Evolutionary conservation across 2,888 invertebrate genomes (phyloP), one percentile per base, ranked within the genome.

Genomic region (Argyresthia albistria): DNA sequence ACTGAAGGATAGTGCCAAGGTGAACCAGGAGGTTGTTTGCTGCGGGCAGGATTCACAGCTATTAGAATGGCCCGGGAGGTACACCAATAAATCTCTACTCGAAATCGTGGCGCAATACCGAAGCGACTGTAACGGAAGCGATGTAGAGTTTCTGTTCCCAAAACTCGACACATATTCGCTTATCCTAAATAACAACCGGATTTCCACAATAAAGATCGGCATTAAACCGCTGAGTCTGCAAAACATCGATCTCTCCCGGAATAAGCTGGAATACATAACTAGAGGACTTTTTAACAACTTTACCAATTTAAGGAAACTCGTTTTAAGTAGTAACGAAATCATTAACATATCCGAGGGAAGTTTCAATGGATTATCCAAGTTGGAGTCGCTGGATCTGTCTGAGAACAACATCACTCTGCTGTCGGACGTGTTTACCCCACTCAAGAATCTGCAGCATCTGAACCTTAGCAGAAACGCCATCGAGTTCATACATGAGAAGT

Each of bases 351-450:
- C 82, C 64, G 86, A 88, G 57, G 79, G 82, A 60, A 90, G 89
- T 65, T 92, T 94, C 63, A 81, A 81, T 58, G 90, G 90, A 39
- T 79, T 94, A 57, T 74, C 77, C 14, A 88, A 88, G 59, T 80
- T 96, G 58, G 91, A 91, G 69, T 89, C 89, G 51, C 79, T 96
- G 62, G 93, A 94, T 66, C 75, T 95, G 52, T 92, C 93, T 45
- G 88, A 89, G 66, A 95, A 95, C 71, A 89, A 89, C 59, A 73
- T 94, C 58, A 81, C 84, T 4, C 69, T 71, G 36, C 67, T 93
- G 55, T 82, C 89, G 37, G 89, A 90, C 57, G 87, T 90, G 37
- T 89, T 93, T 59, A 79, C 82, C 25, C 88, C 91, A 4, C 73
- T 91, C 49, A 82, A 80, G 59, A 89, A 82, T 58, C 78, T 94